Percentiles rank a stretch among this genome's conserved stretches.
phyloP scores from a whole-genome alignment of 1,140 invertebrate genomes.

The Conus ventricosus region DNA sequence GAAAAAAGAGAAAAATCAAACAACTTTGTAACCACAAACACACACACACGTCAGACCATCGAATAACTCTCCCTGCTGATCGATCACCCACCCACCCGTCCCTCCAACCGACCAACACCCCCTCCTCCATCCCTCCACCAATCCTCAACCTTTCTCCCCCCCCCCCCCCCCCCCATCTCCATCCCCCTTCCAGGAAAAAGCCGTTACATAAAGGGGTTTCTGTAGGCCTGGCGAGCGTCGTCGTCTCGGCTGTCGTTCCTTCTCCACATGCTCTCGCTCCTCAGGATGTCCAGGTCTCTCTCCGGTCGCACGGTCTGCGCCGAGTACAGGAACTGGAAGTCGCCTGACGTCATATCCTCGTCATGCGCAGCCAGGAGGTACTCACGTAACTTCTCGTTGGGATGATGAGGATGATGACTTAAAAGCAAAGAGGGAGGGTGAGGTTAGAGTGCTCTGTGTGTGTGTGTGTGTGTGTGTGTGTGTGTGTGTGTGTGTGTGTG shows the following conservation, averaged over 20 bases:
- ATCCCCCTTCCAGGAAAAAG: too few species aligned
- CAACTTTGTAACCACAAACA: too few species aligned
- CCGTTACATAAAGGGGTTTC: conserved; percentile 51
- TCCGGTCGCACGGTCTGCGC: conserved; percentile 42
- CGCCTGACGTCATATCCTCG: conserved; percentile 54
- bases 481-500: too few species aligned
- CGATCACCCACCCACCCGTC: too few species aligned
- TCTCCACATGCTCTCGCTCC: conserved; percentile 46
- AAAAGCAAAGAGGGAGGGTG: conserved; percentile 1
- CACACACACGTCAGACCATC: too few species aligned
- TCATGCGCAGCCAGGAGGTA: conserved; percentile 53
- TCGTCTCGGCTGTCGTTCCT: conserved; percentile 41
- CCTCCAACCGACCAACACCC: too few species aligned
- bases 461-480: neutral
- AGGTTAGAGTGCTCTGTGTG: neutral
- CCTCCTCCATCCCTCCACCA: too few species aligned
- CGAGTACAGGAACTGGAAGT: conserved; percentile 59
- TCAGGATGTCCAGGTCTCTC: conserved; percentile 34
- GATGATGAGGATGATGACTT: conserved; percentile 56
- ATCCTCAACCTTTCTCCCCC: too few species aligned
- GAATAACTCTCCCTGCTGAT: too few species aligned
- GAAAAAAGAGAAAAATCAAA: too few species aligned
- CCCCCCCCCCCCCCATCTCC: too few species aligned
- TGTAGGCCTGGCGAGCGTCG: conserved; percentile 46
- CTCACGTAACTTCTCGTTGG: conserved; percentile 40